Evolutionary conservation across 2,113 vertebrate species (phyloP), one percentile per base, ranked within the genome.

Genomic region (Vicugna pacos): DNA sequence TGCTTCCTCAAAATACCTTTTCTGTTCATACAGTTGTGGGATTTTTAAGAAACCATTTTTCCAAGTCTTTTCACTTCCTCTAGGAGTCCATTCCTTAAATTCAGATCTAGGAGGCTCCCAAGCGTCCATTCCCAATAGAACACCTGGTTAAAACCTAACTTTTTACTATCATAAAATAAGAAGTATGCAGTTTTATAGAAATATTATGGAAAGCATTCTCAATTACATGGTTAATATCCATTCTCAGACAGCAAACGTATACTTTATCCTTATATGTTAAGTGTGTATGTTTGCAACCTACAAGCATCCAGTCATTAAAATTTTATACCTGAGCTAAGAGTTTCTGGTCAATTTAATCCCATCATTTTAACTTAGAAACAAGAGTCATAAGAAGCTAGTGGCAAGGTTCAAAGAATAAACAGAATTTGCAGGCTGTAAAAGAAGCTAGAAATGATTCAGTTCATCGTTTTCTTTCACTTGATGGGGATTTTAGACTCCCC

Each of bases 241-340:
- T 8, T 90, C 38, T 76, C 9, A 84, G 42, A 77, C 54, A 81
- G n/a, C 32, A 89, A 95, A 62, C 1, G 35, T 24, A 79, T 35
- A 79, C 65, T 91, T 87, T 89, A 72, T 56, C 81, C 54, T 73
- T 72, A 80, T 52, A 32, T 70, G 24, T 84, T 84, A 76, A 76
- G 35, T 83, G 24, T 19, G 1, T 26, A 56, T 58, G 52, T 92
- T 93, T 82, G 83, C 28, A 88, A 90, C 10, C 15, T 77, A 83
- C 96, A 93, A 96, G 50, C 70, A 73, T 46, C 9, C 12, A 67
- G 42, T 76, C 90, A 82, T 88, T 60, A 89, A 96, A 80, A 96
- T 89, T 89, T 92, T 76, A 80, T 56, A 93, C 80, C 5, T 13
- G 50, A 93, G 42, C 62, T 62, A 72, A 88, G 15, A 83, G 26